A percentile compares a stretch with the other conserved stretches of the same genome.
Evolutionary conservation across 1,140 invertebrate species (phyloP).

Genomic region (Parapsyche elsis): DNA sequence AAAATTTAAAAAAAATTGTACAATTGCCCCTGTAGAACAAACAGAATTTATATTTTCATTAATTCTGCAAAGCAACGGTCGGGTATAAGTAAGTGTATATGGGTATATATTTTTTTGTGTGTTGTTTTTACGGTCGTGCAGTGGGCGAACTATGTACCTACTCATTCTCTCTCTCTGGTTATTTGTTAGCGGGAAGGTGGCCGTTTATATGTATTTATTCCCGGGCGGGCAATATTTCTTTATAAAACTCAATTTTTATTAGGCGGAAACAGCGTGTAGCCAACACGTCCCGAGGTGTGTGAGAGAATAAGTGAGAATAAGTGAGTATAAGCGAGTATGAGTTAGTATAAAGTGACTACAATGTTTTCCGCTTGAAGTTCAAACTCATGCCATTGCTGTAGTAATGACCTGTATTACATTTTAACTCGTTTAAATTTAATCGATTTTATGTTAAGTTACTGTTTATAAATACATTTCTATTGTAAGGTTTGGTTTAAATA

Average conservation of each 20-base stretch:
- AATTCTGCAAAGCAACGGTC: too few relatives aligned
- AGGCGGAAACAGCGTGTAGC: slow-evolving; percentile 56
- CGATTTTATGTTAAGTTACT: too few relatives aligned
- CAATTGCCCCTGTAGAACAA: too few relatives aligned
- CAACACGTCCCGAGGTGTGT: slow-evolving; percentile 50
- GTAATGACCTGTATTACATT: too few relatives aligned
- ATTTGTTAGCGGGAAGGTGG: background rate
- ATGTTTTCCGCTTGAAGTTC: too few relatives aligned
- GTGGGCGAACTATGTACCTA: background rate
- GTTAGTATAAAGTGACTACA: background rate
- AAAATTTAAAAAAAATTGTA: too few relatives aligned
- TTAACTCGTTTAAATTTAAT: too few relatives aligned
- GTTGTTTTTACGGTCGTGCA: background rate
- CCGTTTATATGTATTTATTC: slow-evolving; percentile 50
- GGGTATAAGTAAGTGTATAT: background rate
- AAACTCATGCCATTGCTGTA: too few relatives aligned
- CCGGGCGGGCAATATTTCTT: slow-evolving; percentile 55
- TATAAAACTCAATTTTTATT: slow-evolving; percentile 58
- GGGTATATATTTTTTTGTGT: background rate
- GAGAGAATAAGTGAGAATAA: slow-evolving; percentile 33
- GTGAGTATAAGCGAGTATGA: slow-evolving; percentile 19
- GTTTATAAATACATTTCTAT: too few relatives aligned
- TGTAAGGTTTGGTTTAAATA: too few relatives aligned
- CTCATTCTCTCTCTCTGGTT: background rate
- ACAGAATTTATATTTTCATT: too few relatives aligned